Conservation (phyloP, 2,113 vertebrate species). For the Pterocles orientalis region DNA sequence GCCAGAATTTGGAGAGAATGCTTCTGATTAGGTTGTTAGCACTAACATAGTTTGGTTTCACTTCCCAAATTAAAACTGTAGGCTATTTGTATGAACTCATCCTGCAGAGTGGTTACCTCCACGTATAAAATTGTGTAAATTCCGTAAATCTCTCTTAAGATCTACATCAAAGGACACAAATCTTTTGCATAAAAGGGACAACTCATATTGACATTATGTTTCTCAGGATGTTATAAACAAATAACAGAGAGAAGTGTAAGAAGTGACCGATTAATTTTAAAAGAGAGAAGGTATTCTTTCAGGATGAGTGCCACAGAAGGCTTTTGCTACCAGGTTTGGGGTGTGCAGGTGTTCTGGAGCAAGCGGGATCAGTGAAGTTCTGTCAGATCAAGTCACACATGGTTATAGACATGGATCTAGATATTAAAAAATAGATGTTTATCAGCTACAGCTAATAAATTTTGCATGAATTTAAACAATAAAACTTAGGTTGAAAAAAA, state of each 20-base stretch:
- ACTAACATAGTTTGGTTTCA: not conserved
- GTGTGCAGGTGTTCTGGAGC: not conserved
- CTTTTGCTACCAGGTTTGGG: not conserved
- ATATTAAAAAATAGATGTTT: not conserved
- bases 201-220: not conserved
- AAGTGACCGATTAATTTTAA: not conserved
- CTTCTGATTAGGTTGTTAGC: not conserved
- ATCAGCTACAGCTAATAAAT: not conserved
- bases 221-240: not conserved
- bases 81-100: not conserved
- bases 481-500: accelerated
- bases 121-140: not conserved
- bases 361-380: not conserved
- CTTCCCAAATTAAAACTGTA: not conserved
- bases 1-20: not conserved
- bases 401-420: not conserved
- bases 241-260: not conserved
- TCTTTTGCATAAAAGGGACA: not conserved
- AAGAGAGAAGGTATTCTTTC: not conserved
- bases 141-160: not conserved
- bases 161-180: not conserved
- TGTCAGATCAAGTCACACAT: not conserved
- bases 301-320: not conserved
- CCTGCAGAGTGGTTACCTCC: not conserved
- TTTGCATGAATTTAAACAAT: not conserved